These are phyloP conservation scores for Cephalophus harveyi DNA, from an alignment of 2,113 vertebrate genomes.

Conservation along the genomic window DNA sequence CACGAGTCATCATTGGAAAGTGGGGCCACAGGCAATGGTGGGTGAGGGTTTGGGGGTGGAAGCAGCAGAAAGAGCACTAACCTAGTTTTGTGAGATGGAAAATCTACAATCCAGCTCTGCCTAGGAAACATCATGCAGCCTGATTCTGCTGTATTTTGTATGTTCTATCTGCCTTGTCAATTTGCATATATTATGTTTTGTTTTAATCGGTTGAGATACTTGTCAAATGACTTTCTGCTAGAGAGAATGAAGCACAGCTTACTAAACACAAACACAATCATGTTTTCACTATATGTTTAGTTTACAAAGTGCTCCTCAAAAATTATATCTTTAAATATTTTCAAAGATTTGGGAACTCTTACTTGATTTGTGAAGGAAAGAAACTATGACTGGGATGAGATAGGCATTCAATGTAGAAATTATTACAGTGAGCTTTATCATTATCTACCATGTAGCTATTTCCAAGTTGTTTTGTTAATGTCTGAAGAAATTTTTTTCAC, in stretches of 20 bases:
- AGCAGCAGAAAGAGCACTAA: background rate
- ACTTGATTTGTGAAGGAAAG: background rate
- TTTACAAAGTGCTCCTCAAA: background rate
- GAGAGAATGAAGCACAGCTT: background rate
- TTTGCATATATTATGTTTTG: conserved; percentile 5
- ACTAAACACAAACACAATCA: background rate
- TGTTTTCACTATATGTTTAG: background rate
- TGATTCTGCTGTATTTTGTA: background rate
- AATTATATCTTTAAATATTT: conserved; percentile 24
- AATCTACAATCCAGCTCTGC: background rate
- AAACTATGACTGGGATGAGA: background rate
- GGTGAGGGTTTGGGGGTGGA: background rate
- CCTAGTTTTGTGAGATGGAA: background rate
- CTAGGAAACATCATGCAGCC: background rate
- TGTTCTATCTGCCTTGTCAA: background rate
- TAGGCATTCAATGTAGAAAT: background rate
- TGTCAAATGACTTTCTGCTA: background rate
- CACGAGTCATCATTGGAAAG: background rate
- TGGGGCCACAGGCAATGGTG: too few relatives aligned
- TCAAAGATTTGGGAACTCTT: background rate
- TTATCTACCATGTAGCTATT: background rate
- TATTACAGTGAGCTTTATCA: background rate
- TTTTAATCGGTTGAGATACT: conserved; percentile 12
- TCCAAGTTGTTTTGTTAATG: background rate
- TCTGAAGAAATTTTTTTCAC: conserved; percentile 9